Base-by-base conservation (phyloP, 2,113 vertebrate species). In the Embiotoca jacksoni region DNA sequence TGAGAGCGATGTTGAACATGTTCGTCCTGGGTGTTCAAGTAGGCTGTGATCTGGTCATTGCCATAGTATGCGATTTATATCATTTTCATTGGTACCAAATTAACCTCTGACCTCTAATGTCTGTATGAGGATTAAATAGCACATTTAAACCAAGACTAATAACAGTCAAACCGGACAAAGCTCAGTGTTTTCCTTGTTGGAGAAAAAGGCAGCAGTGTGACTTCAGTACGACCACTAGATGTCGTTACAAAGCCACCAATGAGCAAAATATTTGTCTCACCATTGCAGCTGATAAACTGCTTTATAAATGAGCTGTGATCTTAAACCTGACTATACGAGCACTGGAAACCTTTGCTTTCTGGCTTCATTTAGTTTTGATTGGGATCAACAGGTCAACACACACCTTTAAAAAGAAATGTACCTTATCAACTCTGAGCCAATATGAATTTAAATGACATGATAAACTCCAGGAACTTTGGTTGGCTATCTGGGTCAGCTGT, bases 201-300 rank as follows among this genome's bases (percentile, higher is more conserved):
- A 5, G 7, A 37, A 37, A 4, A 2, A 44, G 41, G 41, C 10
- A 13, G 41, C 41, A 3, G 41, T 6, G 13, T 44, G 14, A 3
- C 68, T 72, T 53, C 44, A n/a, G 14, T 5, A 15, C 13, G 9
- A 44, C 81, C 89, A 89, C 78, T 78, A 85, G 87, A 74, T 71
- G 84, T 80, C 23, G 23, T 23, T 23, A 23, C 23, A 23, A 23
- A 23, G 23, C 23, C 75, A 54, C 64, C 37, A 54, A 32, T 14
- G 4, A 41, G 68, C 3, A 8, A 59, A 47, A 13, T 8, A 30
- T 10, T 31, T 37, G 14, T 53, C 8, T 61, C 54, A 14, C 6
- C 47, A 5, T 39, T 23, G 15, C 30, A 57, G 58, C 15, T 5
- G 15, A 6, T 41, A 23, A 23, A 23, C 23, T 23, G 1, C 13